Conservation (phyloP, 1,140 invertebrate genomes). For the Drosophila rufa region DNA sequence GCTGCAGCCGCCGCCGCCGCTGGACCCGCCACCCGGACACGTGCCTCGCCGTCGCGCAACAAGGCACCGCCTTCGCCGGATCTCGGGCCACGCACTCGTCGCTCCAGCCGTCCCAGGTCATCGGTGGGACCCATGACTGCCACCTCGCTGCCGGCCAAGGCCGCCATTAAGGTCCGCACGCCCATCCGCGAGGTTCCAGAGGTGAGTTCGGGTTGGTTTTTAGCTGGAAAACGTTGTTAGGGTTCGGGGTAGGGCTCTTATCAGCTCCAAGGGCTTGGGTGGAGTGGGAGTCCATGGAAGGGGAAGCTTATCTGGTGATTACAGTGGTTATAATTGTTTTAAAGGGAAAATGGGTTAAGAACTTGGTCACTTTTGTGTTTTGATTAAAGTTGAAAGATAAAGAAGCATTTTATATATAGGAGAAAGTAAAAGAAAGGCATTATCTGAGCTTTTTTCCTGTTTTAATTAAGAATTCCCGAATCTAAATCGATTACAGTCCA, state of each 20-base stretch:
- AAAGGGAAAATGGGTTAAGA: background rate
- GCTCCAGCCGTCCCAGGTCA: conserved; percentile 73
- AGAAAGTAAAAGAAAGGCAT: too few species aligned
- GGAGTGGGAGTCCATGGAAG: background rate
- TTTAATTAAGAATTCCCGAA: too few species aligned
- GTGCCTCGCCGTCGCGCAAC: conserved; percentile 65
- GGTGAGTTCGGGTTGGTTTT: conserved; percentile 36
- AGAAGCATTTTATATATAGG: too few species aligned
- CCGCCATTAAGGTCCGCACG: conserved; percentile 48
- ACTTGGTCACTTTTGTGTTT: too few species aligned
- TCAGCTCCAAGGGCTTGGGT: conserved; percentile 1
- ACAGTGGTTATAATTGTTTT: background rate
- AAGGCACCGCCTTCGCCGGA: conserved; percentile 34
- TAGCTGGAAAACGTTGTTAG: background rate
- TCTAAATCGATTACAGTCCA: too few species aligned
- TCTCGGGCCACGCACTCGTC: conserved; percentile 48
- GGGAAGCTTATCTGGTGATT: conserved; percentile 6
- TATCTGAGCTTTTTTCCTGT: too few species aligned
- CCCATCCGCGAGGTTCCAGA: conserved; percentile 70
- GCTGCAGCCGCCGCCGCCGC: conserved; percentile 2
- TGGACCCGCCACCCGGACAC: conserved; percentile 50
- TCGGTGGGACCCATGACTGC: conserved; percentile 33
- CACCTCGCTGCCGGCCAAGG: conserved; percentile 29
- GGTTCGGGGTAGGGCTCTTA: conserved; percentile 4
- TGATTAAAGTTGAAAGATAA: background rate